Conservation (phyloP, 2,113 vertebrate genomes). For the Nannospalax galili region DNA sequence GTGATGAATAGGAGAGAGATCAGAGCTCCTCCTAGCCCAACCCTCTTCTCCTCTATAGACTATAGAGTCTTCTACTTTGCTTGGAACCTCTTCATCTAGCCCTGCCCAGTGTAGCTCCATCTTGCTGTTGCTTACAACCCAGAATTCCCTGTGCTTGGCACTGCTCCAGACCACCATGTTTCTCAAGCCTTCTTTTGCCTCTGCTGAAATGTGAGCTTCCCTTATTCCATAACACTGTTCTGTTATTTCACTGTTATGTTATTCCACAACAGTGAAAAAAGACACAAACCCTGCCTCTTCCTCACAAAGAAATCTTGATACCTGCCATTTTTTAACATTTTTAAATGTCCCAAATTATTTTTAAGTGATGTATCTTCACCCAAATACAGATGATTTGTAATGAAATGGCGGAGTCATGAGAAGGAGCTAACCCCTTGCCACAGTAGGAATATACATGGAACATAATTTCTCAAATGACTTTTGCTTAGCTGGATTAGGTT, state of each 20-base stretch:
- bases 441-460: fast-evolving
- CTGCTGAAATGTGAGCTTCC: background rate
- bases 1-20: background rate
- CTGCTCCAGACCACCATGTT: background rate
- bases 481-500: background rate
- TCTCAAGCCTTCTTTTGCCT: background rate
- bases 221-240: too few relatives aligned
- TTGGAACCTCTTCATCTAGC: background rate
- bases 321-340: background rate
- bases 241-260: background rate
- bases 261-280: background rate
- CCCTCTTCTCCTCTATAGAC: background rate
- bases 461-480: background rate
- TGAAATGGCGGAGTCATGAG: fast-evolving
- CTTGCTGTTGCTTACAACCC: fast-evolving
- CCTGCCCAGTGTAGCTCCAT: background rate
- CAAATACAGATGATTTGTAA: background rate
- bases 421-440: background rate
- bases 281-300: background rate
- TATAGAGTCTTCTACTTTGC: background rate
- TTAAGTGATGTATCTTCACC: background rate
- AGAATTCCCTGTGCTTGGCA: background rate
- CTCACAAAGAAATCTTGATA: background rate
- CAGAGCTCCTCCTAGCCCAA: background rate
- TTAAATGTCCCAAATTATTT: background rate